These are phyloP conservation scores for Apostichopus japonicus DNA, from an alignment of 35 echinoderm and acorn worm genomes.

Conservation along the genomic window DNA sequence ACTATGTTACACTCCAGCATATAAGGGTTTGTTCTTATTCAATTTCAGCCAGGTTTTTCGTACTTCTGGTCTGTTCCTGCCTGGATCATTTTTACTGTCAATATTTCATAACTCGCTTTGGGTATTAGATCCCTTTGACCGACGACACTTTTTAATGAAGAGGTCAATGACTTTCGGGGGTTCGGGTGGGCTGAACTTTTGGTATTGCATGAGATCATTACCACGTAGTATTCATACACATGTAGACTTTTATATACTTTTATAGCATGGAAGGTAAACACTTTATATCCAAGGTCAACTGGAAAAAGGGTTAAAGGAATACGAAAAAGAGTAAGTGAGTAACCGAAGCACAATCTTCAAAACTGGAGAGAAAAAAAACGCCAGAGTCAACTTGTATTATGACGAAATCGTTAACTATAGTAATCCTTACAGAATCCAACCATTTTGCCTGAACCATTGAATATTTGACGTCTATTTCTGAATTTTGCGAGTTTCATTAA, in stretches of 20 bases:
- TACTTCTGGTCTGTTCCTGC: neutral
- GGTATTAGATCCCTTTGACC: constrained; percentile 2
- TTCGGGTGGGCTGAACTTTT: constrained; percentile 31
- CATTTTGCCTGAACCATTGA: too few species aligned
- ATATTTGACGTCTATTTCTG: too few species aligned
- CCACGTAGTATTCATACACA: too few species aligned
- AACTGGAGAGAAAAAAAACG: too few species aligned
- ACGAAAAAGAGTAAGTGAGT: neutral
- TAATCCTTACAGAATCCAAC: too few species aligned
- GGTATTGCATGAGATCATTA: neutral
- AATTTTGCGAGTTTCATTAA: too few species aligned
- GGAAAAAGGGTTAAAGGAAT: neutral
- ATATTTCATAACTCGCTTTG: constrained; percentile 37
- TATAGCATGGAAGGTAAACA: neutral
- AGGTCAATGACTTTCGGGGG: constrained; percentile 30
- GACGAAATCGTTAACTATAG: too few species aligned
- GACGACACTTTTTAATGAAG: neutral
- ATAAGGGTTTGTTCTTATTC: neutral
- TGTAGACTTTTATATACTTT: neutral
- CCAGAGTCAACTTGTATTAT: too few species aligned
- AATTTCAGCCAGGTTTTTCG: neutral
- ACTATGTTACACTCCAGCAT: too few species aligned
- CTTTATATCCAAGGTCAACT: neutral
- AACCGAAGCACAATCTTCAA: too few species aligned
- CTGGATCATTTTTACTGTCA: constrained; percentile 34